Conservation (phyloP, 2,888 invertebrate genomes). For the Zygogramma bicolorata region DNA sequence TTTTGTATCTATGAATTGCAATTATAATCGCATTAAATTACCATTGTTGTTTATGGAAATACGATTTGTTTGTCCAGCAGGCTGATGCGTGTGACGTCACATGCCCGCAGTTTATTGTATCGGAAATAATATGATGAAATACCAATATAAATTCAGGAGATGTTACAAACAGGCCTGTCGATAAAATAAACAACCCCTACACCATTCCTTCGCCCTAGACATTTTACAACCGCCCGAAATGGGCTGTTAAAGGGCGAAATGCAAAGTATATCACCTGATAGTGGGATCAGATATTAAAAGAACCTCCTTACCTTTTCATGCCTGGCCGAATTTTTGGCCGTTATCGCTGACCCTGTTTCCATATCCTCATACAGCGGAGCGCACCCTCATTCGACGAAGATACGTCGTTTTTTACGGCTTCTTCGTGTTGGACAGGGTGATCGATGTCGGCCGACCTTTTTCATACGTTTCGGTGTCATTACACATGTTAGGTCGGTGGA, state of each 20-base stretch:
- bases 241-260: slow-evolving; percentile 7
- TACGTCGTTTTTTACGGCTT: slow-evolving; percentile 5
- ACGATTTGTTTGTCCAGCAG: too few species aligned
- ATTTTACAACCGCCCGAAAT: background rate
- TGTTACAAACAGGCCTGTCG: background rate
- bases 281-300: slow-evolving; percentile 19
- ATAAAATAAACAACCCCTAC: slow-evolving; percentile 1
- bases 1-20: too few species aligned
- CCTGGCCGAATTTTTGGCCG: slow-evolving; percentile 1
- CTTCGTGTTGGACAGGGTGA: background rate
- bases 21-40: too few species aligned
- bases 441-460: background rate
- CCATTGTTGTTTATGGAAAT: too few species aligned
- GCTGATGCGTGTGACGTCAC: too few species aligned
- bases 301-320: slow-evolving; percentile 16
- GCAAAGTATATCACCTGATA: slow-evolving; percentile 19
- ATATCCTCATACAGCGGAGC: background rate
- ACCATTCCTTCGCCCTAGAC: background rate
- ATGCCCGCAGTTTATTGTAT: background rate
- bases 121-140: too few species aligned
- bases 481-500: background rate
- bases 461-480: background rate
- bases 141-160: background rate
- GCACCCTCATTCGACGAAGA: background rate
- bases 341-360: slow-evolving; percentile 1